phyloP scores from a whole-genome alignment of 2,113 vertebrate genomes.

The Triplophysa dalaica region DNA sequence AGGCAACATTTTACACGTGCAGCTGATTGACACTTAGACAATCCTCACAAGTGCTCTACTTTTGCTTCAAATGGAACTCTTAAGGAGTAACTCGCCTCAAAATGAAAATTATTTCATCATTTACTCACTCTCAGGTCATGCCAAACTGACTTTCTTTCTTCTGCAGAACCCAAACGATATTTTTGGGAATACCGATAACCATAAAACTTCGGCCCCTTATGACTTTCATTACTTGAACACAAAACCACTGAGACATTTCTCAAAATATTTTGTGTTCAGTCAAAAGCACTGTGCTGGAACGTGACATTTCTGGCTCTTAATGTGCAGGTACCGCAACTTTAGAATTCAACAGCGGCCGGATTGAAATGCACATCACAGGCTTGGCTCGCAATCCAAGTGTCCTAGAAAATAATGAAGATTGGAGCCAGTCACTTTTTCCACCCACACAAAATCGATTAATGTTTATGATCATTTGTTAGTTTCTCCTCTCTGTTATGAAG shows the following conservation, averaged over 20 bases:
- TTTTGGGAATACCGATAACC: too few relatives aligned
- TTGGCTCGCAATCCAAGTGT: constrained; percentile 48
- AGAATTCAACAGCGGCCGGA: constrained; percentile 57
- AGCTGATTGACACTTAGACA: background rate
- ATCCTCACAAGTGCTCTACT: background rate
- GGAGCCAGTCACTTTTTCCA: constrained; percentile 65
- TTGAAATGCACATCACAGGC: constrained; percentile 58
- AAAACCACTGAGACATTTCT: too few relatives aligned
- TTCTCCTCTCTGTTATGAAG: constrained; percentile 50
- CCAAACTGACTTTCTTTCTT: too few relatives aligned
- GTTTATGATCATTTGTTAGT: constrained; percentile 62
- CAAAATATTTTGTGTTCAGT: too few relatives aligned
- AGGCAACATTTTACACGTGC: background rate
- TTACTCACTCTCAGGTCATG: too few relatives aligned
- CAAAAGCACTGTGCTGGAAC: too few relatives aligned
- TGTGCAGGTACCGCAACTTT: constrained; percentile 30
- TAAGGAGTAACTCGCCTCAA: too few relatives aligned
- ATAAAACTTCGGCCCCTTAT: too few relatives aligned
- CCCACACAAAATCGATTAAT: constrained; percentile 58
- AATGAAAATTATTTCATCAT: too few relatives aligned
- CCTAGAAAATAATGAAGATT: constrained; percentile 50
- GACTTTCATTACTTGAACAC: too few relatives aligned
- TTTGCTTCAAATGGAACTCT: too few relatives aligned
- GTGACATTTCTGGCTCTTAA: background rate
- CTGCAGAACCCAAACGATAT: too few relatives aligned